Evolutionary conservation across 2,888 invertebrate species (phyloP).

Genomic region (Aphelenchoides bicaudatus): DNA sequence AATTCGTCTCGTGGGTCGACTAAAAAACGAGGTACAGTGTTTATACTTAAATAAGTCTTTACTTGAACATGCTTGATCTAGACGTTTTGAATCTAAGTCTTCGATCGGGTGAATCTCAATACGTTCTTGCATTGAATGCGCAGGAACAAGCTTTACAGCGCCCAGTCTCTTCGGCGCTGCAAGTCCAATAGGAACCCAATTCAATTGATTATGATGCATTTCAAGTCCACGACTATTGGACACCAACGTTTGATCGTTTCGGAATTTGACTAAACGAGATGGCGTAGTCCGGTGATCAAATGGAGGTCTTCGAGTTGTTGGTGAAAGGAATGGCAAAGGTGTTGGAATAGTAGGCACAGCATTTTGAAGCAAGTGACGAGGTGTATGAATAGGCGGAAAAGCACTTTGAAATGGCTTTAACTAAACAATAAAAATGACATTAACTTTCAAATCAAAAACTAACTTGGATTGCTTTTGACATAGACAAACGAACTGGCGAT

Average conservation of each 20-base stretch:
- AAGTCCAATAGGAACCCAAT: slow-evolving; percentile 17
- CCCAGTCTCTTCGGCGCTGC: slow-evolving; percentile 20
- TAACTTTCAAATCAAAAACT: too few relatives aligned
- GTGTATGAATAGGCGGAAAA: not conserved
- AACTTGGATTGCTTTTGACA: slow-evolving; percentile 11
- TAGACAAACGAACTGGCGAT: not conserved
- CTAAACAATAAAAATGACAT: too few relatives aligned
- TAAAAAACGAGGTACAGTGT: not conserved
- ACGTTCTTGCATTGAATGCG: not conserved
- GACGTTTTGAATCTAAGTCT: not conserved
- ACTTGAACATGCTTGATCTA: not conserved
- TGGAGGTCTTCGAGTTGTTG: not conserved
- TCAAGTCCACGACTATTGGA: not conserved
- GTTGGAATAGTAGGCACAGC: slow-evolving; percentile 15
- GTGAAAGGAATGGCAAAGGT: slow-evolving; percentile 2
- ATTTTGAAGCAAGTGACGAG: not conserved
- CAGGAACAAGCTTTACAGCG: slow-evolving; percentile 17
- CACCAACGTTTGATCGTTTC: slow-evolving; percentile 1
- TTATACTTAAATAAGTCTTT: not conserved
- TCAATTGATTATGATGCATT: not conserved
- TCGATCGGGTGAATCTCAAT: not conserved
- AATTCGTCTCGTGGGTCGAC: slow-evolving; percentile 8
- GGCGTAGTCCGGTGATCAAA: not conserved
- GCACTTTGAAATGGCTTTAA: not conserved
- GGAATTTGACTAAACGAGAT: slow-evolving; percentile 8